Evolutionary conservation across 1,140 invertebrate species (phyloP), one percentile per base, ranked within the genome.

Genomic region (Proales similis): DNA sequence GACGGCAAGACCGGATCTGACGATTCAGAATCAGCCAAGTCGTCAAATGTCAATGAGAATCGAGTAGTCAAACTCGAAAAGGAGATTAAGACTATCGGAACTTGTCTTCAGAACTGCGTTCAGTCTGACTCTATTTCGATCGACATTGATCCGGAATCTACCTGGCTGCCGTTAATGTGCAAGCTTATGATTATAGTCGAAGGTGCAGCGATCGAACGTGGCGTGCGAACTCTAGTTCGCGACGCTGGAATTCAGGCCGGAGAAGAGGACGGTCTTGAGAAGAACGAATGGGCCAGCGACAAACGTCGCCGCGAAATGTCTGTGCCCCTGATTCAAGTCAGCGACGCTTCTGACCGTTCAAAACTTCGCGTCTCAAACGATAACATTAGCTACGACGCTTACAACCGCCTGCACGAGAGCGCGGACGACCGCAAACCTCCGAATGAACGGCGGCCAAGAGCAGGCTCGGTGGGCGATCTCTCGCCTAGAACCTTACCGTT

Each of bases 101-200:
- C n/a, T n/a, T n/a, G n/a, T n/a, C n/a, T n/a, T n/a, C n/a, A n/a
- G n/a, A n/a, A n/a, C n/a, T n/a, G n/a, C n/a, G n/a, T n/a, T n/a
- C 36, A 57, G 19, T 57, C 51, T 20, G 38, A 57, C 19, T 26
- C 32, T 19, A 42, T 57, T 2, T 30, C 33, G 6, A 57, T 57
- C 19, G 51, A 57, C 27, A 57, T 57, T 14, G 51, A 57, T n/a
- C 36, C 51, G 19, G 26, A 38, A 42, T 57, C 51, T 4, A 57
- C 51, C 4, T 57, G 27, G 39, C 45, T 57, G 9, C 51, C 51
- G 27, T 42, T 57, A 42, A 57, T 57, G 51, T 57, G 51, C 29
- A 57, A 57, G 45, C 27, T 57, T 27, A 57, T 57, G 5, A 57
- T 57, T 6, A 57, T 57, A 4, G 29, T 12, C 32, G 51, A 57